Evolutionary conservation across 2,888 invertebrate genomes (phyloP), one percentile per base, ranked within the genome.

Genomic region (Philereme transversata): DNA sequence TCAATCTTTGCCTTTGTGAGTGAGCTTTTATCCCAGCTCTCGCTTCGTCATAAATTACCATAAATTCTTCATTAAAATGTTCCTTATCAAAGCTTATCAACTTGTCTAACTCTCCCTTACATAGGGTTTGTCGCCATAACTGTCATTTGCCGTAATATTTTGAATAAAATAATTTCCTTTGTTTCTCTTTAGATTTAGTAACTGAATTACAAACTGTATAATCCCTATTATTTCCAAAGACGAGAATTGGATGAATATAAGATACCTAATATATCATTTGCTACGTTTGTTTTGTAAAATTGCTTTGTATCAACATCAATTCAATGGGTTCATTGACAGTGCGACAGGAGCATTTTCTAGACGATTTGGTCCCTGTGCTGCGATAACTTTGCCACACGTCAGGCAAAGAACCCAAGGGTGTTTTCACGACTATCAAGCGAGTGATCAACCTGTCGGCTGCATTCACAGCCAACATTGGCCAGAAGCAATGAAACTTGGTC

Each of bases 11-110:
- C 70, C 67, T 74, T 78, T 73, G 72, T 68, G 68, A 74, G 73
- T 69, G 66, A 73, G 72, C 70, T 77, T 74, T 75, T 71, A 76
- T 73, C 64, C 51, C 61, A 47, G 52, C 57, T 58, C 69, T 68
- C 67, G 60, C 66, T 67, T 65, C 65, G 53, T 71, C 68, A 68
- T 47, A 72, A 79, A 85, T 86, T 83, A 78, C 59, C 84, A 84
- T 84, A 80, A 82, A 81, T 70, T 77, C 68, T 61, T 75, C 78
- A 83, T 83, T 78, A 79, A 80, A 79, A 81, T 81, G 77, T 78
- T 76, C 75, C 71, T 73, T 71, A 74, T 72, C 68, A 74, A 68
- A 69, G 74, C 71, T 73, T 71, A 74, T 72, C 68, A 74, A 69
- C 70, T 75, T 68, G 65, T 62, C 61, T 62, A 69, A 70, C 60